phyloP scores from a whole-genome alignment of 2,797 vertebrate genomes.

The Hipposideros larvatus region DNA sequence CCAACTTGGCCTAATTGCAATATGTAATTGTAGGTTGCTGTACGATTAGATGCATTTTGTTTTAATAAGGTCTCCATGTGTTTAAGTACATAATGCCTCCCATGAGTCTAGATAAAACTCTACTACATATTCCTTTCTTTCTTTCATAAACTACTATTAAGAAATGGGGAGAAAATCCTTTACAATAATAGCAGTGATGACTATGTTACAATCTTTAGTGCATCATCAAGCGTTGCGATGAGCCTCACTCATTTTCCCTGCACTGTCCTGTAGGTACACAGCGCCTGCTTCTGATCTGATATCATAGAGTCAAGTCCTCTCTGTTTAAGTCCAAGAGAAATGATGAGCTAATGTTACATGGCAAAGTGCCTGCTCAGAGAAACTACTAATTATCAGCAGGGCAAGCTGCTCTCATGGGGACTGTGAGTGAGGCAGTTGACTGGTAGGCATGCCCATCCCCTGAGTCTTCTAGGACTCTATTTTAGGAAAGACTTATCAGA shows the following conservation, averaged over 20 bases:
- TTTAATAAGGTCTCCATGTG: constrained; percentile 11
- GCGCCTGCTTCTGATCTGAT: not conserved
- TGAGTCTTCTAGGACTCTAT: constrained; percentile 23
- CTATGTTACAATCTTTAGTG: not conserved
- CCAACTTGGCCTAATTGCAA: constrained; percentile 9
- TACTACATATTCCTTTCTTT: not conserved
- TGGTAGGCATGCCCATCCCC: constrained; percentile 53
- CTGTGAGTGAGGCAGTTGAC: constrained; percentile 28
- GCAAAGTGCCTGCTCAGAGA: constrained; percentile 17
- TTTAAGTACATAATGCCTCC: constrained; percentile 26
- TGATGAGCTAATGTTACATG: constrained; percentile 30
- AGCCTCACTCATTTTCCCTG: not conserved
- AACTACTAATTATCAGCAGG: constrained; percentile 31
- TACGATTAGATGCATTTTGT: constrained; percentile 72
- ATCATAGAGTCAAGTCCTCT: not conserved
- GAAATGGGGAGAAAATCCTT: not conserved
- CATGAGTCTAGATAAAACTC: not conserved
- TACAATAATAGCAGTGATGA: not conserved
- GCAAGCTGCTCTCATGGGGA: not conserved
- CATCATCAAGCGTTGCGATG: not conserved
- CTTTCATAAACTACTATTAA: constrained; percentile 33
- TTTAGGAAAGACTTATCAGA: constrained; percentile 13
- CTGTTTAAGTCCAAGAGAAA: constrained; percentile 40
- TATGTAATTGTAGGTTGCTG: constrained; percentile 59
- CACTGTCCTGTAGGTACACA: not conserved